Percentiles rank a stretch among this genome's conserved stretches.
phyloP scores from a whole-genome alignment of 1,140 invertebrate species.

The Uloborus diversus region DNA sequence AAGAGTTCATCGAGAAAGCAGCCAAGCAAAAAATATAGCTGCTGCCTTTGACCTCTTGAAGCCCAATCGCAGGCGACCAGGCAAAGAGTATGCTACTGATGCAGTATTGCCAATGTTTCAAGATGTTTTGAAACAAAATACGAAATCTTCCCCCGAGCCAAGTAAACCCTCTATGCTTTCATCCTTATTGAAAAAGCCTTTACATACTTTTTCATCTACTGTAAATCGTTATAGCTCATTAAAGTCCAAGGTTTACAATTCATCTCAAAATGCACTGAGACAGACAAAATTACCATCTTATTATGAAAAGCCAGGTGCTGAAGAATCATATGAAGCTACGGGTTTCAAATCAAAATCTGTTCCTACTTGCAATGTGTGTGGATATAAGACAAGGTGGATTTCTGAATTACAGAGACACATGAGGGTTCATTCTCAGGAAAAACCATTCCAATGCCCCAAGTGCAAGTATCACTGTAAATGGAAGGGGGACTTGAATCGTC shows the following conservation, averaged over 20 bases:
- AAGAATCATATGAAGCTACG: background rate
- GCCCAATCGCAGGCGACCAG: conserved; percentile 11
- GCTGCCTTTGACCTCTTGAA: conserved; percentile 44
- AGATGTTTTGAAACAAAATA: conserved; percentile 41
- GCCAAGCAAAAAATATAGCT: conserved; percentile 53
- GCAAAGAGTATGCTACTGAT: conserved; percentile 25
- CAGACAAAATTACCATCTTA: conserved; percentile 20
- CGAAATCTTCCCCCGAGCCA: background rate
- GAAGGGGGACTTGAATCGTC: conserved; percentile 67
- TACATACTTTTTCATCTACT: conserved; percentile 1
- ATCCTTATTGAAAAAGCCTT: conserved; percentile 35
- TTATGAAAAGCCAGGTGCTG: background rate
- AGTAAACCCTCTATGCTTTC: conserved; percentile 22
- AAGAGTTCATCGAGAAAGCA: conserved; percentile 44
- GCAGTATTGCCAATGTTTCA: conserved; percentile 35
- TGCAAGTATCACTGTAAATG: conserved; percentile 68
- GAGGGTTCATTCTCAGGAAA: conserved; percentile 72
- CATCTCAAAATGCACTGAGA: background rate
- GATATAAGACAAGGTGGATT: conserved; percentile 83
- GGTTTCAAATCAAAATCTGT: conserved; percentile 27
- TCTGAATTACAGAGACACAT: conserved; percentile 80
- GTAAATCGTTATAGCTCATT: background rate
- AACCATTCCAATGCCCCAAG: conserved; percentile 64
- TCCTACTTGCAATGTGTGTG: conserved; percentile 75
- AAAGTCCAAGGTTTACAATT: conserved; percentile 9